phyloP scores from a whole-genome alignment of 1,140 invertebrate species.

The Spodoptera frugiperda region DNA sequence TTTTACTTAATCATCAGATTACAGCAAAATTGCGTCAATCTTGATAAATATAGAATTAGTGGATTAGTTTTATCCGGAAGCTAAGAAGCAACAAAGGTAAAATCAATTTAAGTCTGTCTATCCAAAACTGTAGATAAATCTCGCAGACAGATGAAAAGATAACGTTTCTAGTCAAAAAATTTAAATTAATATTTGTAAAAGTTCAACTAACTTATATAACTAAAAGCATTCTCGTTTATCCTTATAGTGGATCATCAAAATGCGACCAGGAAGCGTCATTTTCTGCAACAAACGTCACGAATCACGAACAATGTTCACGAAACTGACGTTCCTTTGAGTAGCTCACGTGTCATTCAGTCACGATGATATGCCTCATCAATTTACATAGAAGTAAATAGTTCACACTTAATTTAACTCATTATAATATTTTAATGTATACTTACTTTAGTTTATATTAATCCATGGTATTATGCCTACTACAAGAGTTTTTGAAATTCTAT shows the following conservation, averaged over 20 bases:
- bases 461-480: too few relatives aligned
- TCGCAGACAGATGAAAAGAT: background rate
- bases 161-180: background rate
- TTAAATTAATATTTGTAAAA: background rate
- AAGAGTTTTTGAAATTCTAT: too few relatives aligned
- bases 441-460: too few relatives aligned
- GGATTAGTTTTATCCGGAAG: too few relatives aligned
- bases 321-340: background rate
- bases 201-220: background rate
- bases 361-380: slow-evolving; percentile 15
- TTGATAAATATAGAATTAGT: too few relatives aligned
- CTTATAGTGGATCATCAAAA: slow-evolving; percentile 18
- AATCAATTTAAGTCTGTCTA: too few relatives aligned
- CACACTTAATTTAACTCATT: too few relatives aligned
- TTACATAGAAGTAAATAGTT: background rate
- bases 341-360: slow-evolving; percentile 43
- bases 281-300: slow-evolving; percentile 45
- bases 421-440: too few relatives aligned
- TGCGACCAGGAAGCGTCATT: slow-evolving; percentile 42
- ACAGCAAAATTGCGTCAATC: too few relatives aligned
- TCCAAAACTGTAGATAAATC: background rate
- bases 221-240: slow-evolving; percentile 20
- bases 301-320: slow-evolving; percentile 35
- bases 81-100: too few relatives aligned
- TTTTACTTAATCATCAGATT: too few relatives aligned